phyloP scores from a whole-genome alignment of 2,113 vertebrate genomes.

The Campylomormyrus numenius region DNA sequence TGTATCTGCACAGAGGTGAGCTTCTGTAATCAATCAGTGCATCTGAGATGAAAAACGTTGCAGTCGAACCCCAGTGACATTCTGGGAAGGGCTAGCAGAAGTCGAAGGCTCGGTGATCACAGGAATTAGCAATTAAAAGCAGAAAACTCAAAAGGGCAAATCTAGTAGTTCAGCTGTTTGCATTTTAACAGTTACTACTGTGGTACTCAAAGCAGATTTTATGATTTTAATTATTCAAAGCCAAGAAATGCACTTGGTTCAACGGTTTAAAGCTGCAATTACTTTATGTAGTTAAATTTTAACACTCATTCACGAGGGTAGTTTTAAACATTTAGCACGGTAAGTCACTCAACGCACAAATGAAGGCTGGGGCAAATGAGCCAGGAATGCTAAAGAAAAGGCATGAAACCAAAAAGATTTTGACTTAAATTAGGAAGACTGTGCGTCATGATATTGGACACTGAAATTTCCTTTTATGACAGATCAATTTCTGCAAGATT shows the following conservation, averaged over 20 bases:
- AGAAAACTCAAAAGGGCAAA: constrained; percentile 9
- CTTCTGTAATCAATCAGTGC: constrained; percentile 1
- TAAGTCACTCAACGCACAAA: background rate
- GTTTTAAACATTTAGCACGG: background rate
- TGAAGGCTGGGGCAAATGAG: background rate
- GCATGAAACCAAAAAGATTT: background rate
- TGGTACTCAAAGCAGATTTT: constrained; percentile 14
- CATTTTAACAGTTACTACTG: constrained; percentile 12
- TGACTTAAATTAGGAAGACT: background rate
- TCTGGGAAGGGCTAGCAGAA: constrained; percentile 24
- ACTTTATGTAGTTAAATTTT: constrained; percentile 18
- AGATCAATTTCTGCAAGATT: background rate
- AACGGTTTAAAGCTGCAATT: constrained; percentile 26
- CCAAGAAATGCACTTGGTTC: constrained; percentile 21
- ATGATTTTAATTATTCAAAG: constrained; percentile 35
- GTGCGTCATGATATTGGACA: background rate
- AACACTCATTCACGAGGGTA: constrained; percentile 12
- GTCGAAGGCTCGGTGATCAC: constrained; percentile 32
- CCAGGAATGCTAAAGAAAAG: background rate
- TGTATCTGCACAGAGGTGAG: background rate
- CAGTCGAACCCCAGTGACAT: background rate
- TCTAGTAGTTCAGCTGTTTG: background rate
- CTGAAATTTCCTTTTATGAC: background rate
- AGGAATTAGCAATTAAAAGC: background rate
- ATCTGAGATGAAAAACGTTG: background rate